Conservation (phyloP, 2,797 vertebrate species). For the Nyctibius grandis region DNA sequence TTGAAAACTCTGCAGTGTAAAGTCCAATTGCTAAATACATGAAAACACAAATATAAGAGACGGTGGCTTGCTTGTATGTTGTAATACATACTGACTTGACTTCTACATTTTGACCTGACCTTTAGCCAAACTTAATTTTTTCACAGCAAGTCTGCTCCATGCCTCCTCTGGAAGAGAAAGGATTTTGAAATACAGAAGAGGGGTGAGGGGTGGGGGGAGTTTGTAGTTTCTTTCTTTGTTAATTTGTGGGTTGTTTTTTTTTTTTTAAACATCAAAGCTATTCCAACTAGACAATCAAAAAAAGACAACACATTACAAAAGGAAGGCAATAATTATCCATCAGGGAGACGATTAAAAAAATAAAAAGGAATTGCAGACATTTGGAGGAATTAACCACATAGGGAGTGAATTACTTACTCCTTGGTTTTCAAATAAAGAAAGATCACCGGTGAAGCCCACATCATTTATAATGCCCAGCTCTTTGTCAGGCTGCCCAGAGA, state of each 20-base stretch:
- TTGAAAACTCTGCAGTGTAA: neutral
- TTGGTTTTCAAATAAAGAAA: constrained; percentile 82
- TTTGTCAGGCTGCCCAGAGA: constrained; percentile 77
- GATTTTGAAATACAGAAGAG: neutral
- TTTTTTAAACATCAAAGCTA: neutral
- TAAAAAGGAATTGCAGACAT: neutral
- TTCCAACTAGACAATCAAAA: neutral
- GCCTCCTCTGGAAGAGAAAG: neutral
- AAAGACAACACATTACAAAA: neutral
- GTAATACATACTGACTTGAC: neutral
- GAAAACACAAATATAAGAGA: neutral
- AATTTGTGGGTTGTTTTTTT: fast-evolving
- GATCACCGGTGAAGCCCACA: constrained; percentile 79
- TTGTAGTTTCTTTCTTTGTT: neutral
- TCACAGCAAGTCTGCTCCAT: neutral
- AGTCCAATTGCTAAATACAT: neutral
- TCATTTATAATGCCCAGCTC: constrained; percentile 64
- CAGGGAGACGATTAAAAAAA: neutral
- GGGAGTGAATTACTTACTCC: constrained; percentile 78
- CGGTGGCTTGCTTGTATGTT: neutral
- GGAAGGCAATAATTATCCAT: neutral
- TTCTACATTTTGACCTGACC: neutral
- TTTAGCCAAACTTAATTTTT: neutral
- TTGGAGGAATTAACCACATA: neutral
- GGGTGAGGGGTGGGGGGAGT: neutral